Percentiles rank a stretch among this genome's conserved stretches.
phyloP scores from a whole-genome alignment of 2,888 invertebrate genomes.

The Lithophane semibrunnea region DNA sequence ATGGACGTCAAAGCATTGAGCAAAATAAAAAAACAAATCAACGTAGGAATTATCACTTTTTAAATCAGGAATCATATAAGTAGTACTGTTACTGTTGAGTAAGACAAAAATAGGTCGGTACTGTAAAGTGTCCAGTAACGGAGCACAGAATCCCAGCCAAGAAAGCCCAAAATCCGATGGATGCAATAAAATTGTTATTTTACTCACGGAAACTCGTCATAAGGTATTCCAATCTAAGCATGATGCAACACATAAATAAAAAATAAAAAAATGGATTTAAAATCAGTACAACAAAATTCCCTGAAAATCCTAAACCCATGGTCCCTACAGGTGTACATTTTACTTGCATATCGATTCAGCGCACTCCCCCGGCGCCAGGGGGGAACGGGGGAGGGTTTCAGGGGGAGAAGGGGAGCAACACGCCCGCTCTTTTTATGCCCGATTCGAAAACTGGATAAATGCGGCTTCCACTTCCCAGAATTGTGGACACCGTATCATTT shows the following conservation, averaged over 20 bases:
- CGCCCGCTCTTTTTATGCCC: conserved; percentile 77
- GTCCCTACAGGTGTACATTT: conserved; percentile 79
- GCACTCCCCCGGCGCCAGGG: conserved; percentile 76
- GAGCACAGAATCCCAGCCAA: no score
- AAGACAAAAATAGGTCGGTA: neutral
- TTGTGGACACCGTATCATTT: conserved; percentile 60
- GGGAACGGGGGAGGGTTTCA: conserved; percentile 59
- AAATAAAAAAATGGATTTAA: neutral
- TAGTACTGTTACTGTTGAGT: neutral
- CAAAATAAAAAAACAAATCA: neutral
- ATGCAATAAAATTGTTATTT: neutral
- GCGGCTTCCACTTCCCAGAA: conserved; percentile 76
- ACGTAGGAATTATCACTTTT: neutral
- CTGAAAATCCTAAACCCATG: conserved; percentile 57
- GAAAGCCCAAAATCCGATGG: neutral
- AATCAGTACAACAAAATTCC: conserved; percentile 48
- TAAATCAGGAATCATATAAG: neutral
- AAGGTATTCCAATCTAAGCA: neutral
- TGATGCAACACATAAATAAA: neutral
- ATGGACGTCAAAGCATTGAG: neutral
- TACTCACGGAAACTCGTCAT: neutral
- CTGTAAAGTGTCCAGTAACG: neutral
- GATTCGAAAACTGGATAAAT: conserved; percentile 82
- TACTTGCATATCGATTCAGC: conserved; percentile 87
- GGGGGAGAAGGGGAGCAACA: conserved; percentile 67